Conservation (phyloP, 1,140 invertebrate species). For the Drosophila sucinea region DNA sequence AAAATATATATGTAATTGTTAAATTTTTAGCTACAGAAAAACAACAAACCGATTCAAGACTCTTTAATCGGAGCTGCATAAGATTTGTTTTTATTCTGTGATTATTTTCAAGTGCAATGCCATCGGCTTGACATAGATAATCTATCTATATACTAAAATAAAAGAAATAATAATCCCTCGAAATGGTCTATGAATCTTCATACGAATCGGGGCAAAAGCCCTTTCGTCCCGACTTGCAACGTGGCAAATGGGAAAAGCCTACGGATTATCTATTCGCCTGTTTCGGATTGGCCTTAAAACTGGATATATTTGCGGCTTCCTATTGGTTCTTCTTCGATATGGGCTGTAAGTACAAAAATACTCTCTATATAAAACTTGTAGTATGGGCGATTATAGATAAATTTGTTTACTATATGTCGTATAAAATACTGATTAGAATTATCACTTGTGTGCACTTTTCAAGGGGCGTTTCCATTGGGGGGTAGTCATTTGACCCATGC, state of each 20-base stretch:
- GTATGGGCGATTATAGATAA: no score
- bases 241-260: slow-evolving; percentile 73
- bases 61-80: not conserved
- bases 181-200: slow-evolving; percentile 72
- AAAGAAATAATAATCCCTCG: not conserved
- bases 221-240: slow-evolving; percentile 63
- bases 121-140: slow-evolving; percentile 4
- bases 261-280: slow-evolving; percentile 69
- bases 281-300: slow-evolving; percentile 63
- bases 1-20: slow-evolving; percentile 21
- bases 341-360: slow-evolving; percentile 56
- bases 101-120: slow-evolving; percentile 14
- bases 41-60: not conserved
- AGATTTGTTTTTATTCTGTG: slow-evolving; percentile 2
- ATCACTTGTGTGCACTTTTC: not conserved
- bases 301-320: slow-evolving; percentile 58
- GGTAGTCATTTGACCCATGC: slow-evolving; percentile 7
- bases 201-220: slow-evolving; percentile 71
- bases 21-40: slow-evolving; percentile 5
- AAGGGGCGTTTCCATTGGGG: not conserved
- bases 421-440: slow-evolving; percentile 15
- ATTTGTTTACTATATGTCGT: not conserved
- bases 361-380: not conserved
- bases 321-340: slow-evolving; percentile 64
- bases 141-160: not conserved